A percentile compares a stretch with the other conserved stretches of the same genome.
Conservation (phyloP, 2,888 invertebrate genomes). For the Meghimatium bilineatum region DNA sequence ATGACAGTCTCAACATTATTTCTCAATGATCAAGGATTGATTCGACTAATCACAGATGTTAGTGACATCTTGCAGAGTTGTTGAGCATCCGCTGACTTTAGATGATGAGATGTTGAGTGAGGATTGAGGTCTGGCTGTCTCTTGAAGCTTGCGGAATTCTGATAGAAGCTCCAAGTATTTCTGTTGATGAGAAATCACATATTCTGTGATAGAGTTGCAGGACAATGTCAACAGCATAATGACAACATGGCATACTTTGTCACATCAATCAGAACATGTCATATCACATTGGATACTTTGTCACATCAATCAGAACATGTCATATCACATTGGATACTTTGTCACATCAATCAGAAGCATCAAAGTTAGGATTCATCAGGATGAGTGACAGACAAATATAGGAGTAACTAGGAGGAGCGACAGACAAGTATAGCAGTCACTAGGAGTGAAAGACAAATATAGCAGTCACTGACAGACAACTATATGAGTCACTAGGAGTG, state of each 20-base stretch:
- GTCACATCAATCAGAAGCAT: not conserved
- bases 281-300: too few relatives aligned
- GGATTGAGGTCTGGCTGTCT: constrained; percentile 5
- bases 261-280: too few relatives aligned
- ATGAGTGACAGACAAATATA: not conserved
- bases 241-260: too few relatives aligned
- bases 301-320: too few relatives aligned
- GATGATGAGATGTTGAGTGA: not conserved
- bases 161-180: constrained; percentile 32
- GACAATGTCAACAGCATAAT: not conserved
- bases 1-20: constrained; percentile 2
- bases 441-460: not conserved
- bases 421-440: not conserved
- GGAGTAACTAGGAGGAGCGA: not conserved
- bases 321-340: too few relatives aligned
- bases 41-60: constrained; percentile 1
- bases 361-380: not conserved
- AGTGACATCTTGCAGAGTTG: not conserved
- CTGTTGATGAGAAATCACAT: not conserved
- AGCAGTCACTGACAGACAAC: not conserved
- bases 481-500: not conserved
- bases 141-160: constrained; percentile 33
- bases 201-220: not conserved
- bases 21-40: not conserved
- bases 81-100: not conserved